Base-by-base conservation (phyloP, 2,888 invertebrate genomes). In the Metellina segmentata region DNA sequence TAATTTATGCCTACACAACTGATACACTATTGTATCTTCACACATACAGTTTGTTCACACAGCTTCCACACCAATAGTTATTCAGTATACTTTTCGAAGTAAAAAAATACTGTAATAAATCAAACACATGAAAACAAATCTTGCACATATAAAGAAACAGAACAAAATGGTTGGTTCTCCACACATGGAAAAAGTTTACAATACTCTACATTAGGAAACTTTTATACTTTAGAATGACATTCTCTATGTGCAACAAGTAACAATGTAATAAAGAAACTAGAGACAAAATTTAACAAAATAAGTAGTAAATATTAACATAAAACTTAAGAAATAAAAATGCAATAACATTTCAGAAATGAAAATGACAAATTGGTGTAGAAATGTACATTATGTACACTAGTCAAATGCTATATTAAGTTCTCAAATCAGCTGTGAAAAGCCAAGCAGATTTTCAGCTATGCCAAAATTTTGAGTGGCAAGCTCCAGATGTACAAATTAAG, bases 51-150 rank as follows among this genome's bases (percentile, higher is more conserved):
- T 71, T 82, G 51, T 71, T 79, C 61, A 77, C 71, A 85, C 79
- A 82, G 72, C 91, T 88, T 86, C 87, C 91, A 91, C 87, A 91
- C 86, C 74, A 86, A 81, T 86, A 90, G 82, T 79, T 83, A 91
- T 90, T 90, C 71, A 82, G 61, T 61, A 87, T 87, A 91, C 78
- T 86, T 74, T 75, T 20, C 53, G 79, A 5, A 72, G 81, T 53
- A 71, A 90, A 81, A 78, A 81, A 69, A 74, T 69, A 88, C 81
- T 78, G 69, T 51, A 51, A 70, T 20, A 71, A 70, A 78, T 51
- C 19, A 85, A 71, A 90, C 61, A 90, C 61, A 89, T 79, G 48
- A 70, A 69, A 81, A 89, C 82, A 83, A 82, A 83, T 83, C 52
- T 83, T 71, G 83, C 78, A n/a, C 20, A 19, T 71, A 72, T 49